Base-by-base conservation (phyloP, 2,888 invertebrate species). In the Melanophora roralis region DNA sequence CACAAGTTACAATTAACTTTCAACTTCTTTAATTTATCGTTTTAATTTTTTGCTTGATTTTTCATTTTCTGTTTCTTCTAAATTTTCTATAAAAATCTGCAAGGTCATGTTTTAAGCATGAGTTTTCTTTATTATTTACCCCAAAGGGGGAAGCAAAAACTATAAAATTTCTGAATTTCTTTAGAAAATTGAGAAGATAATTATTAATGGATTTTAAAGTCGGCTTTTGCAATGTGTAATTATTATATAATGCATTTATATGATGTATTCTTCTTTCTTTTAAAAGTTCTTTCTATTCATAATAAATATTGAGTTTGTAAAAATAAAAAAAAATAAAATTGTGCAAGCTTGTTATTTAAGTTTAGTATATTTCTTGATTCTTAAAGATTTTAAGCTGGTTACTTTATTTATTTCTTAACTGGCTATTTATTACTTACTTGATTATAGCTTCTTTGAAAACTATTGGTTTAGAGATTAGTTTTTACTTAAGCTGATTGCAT, bases 1-100 rank as follows among this genome's bases (percentile, higher is more conserved):
- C 64, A 62, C 53, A 67, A 49, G 47, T 47, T 59, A 78, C 45
- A 78, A 73, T 73, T 77, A 55, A 62, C 79, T 75, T 79, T 71
- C 79, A 71, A 53, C 14, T 40, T 11, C 34, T 34, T n/a, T 65
- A 64, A 68, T 40, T 47, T 65, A 36, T 53, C 40, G 38, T 53
- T 36, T 38, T 51, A 34, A 73, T n/a, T 47, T 64, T 53, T 45
- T 9, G 14, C n/a, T 40, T 38, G n/a, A 51, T 16, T 16, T 19
- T 9, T 38, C 1, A 19, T 21, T 45, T 43, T n/a, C 6, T 27
- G 27, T 5, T 6, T 27, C 27, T 27, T 27, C 6, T 6, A 5
- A 27, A 27, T 3, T 27, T 16, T 19, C 19, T 38, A 14, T 21
- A 36, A 27, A 32, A 65, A 51, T 51, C 16, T 36, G 49, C 69